phyloP scores from a whole-genome alignment of 2,113 vertebrate genomes.

The Lutjanus erythropterus region DNA sequence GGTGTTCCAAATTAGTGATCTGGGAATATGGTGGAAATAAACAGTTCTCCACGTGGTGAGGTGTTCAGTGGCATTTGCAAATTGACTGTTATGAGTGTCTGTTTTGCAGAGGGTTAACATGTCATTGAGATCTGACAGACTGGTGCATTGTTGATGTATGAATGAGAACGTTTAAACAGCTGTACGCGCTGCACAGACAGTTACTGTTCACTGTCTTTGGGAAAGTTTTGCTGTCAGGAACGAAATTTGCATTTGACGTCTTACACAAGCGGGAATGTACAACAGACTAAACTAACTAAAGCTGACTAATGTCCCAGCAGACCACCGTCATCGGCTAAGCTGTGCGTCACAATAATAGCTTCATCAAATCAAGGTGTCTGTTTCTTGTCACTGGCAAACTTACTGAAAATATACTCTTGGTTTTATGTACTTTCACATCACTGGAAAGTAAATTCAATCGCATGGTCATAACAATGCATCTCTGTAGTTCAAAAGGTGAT shows the following conservation, averaged over 20 bases:
- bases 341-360: constrained; percentile 65
- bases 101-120: constrained; percentile 5
- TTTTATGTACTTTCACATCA: constrained; percentile 35
- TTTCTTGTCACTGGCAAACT: constrained; percentile 41
- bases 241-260: constrained; percentile 72
- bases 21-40: constrained; percentile 29
- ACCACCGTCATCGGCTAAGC: constrained; percentile 35
- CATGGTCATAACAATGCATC: constrained; percentile 26
- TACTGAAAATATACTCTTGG: neutral
- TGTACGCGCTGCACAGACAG: constrained; percentile 39
- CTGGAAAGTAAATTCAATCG: constrained; percentile 44
- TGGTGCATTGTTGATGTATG: constrained; percentile 34
- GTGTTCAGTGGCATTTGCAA: constrained; percentile 21
- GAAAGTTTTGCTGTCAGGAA: constrained; percentile 37
- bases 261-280: constrained; percentile 41
- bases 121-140: constrained; percentile 28
- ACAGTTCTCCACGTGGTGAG: constrained; percentile 6
- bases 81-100: constrained; percentile 8
- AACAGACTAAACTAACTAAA: too few species aligned
- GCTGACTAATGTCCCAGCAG: constrained; percentile 44
- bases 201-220: constrained; percentile 48
- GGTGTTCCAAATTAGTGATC: neutral
- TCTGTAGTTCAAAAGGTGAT: constrained; percentile 29
- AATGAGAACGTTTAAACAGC: constrained; percentile 39
- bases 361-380: constrained; percentile 58